Conservation (phyloP, 2,797 vertebrate species). For the Artibeus jamaicensis region DNA sequence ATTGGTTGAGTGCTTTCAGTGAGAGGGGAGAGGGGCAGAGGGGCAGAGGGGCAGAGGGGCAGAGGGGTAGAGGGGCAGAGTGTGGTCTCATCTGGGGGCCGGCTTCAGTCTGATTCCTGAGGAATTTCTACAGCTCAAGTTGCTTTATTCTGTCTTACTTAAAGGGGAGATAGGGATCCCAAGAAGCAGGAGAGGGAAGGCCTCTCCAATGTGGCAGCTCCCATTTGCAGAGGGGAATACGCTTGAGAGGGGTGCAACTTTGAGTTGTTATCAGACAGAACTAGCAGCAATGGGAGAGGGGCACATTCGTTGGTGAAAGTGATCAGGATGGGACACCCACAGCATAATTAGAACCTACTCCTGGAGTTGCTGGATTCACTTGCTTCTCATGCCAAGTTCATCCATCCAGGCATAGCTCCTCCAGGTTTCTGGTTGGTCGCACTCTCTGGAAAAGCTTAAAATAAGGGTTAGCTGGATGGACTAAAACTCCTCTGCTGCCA, state of each 20-base stretch:
- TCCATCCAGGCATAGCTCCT: not conserved
- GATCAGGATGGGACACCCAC: not conserved
- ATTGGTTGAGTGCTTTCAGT: not conserved
- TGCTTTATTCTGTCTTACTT: not conserved
- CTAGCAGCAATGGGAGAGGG: not conserved
- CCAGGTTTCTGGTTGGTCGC: not conserved
- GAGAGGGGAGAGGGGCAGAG: not conserved
- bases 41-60: no score
- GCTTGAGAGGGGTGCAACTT: not conserved
- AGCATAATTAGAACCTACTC: not conserved
- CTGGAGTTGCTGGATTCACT: not conserved
- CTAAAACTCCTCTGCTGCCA: not conserved
- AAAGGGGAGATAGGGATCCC: not conserved
- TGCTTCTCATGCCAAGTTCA: not conserved
- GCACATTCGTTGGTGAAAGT: not conserved
- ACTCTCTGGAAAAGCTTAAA: not conserved
- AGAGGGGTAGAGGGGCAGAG: no score
- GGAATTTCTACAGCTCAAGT: not conserved
- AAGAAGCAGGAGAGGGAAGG: accelerated
- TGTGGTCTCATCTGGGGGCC: not conserved
- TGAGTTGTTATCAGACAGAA: not conserved
- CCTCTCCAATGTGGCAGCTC: not conserved
- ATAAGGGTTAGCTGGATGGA: not conserved
- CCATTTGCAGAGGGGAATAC: not conserved
- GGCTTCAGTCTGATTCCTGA: not conserved